Evolutionary conservation across 1,140 invertebrate species (phyloP), one percentile per base, ranked within the genome.

Genomic region (Ostrea denselamellosa): DNA sequence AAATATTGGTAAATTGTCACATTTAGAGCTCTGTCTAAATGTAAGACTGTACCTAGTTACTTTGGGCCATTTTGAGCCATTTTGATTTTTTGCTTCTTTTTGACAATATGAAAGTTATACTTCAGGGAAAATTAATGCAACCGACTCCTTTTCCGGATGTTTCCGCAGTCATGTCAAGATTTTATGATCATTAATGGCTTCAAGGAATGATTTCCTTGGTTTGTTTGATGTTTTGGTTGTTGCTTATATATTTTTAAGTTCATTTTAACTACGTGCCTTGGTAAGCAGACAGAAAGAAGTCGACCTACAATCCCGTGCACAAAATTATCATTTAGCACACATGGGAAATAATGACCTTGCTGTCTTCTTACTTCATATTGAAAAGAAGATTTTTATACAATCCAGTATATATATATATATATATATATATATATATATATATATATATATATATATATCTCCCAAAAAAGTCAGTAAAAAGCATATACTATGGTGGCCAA

Each of bases 11-110:
- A 62, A 62, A n/a, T n/a, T 62, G 58, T 62, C 58, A 14, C 14
- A 14, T 9, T 34, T 77, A 28, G 22, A 2, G 28, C 14, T 77
- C 12, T 25, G 25, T 25, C 25, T 77, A 77, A 77, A 77, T 77
- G 58, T 44, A 44, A 44, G 34, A 5, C 34, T 44, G 34, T 77
- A 34, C 68, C 10, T 25, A 14, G 68, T 77, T 28, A 77, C 68
- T 77, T 25, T 34, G 8, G 68, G 68, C 22, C 68, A 77, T 17
- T 28, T 77, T 77, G 68, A 77, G 68, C 22, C 68, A 77, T 17
- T 28, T 77, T 77, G 68, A 77, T n/a, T n/a, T n/a, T n/a, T n/a
- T n/a, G n/a, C n/a, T 25, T 28, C 28, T 77, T 34, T 77, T 77
- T 10, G 68, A 77, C 22, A 28, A 14, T 44, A 77, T 34, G 28